Evolutionary conservation across 2,113 vertebrate genomes (phyloP).

Genomic region (Cephalopholis sonnerati): DNA sequence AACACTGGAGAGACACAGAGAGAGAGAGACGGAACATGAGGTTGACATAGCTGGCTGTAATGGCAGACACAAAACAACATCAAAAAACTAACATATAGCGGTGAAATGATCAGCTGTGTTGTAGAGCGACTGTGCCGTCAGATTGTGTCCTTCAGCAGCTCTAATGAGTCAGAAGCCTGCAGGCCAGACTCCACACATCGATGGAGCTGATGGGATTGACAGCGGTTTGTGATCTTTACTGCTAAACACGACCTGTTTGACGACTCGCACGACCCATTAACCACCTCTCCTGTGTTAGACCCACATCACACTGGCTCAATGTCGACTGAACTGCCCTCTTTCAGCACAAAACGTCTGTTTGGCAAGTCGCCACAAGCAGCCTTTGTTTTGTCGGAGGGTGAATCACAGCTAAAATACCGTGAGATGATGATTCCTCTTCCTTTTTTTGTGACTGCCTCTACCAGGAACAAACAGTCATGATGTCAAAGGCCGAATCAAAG

Average conservation of each 20-base stretch:
- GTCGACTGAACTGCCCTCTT: not conserved
- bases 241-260: constrained; percentile 6
- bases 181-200: not conserved
- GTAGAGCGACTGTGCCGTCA: too few relatives aligned
- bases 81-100: too few relatives aligned
- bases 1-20: too few relatives aligned
- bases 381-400: not conserved
- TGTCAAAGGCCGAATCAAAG: not conserved
- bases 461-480: not conserved
- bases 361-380: not conserved
- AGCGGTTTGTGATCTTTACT: not conserved
- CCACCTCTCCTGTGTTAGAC: not conserved
- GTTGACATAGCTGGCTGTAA: too few relatives aligned
- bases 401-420: constrained; percentile 5
- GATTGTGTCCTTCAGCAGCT: not conserved
- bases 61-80: too few relatives aligned
- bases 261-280: constrained; percentile 28
- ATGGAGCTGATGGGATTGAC: not conserved
- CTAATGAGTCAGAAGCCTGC: not conserved
- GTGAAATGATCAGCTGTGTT: too few relatives aligned
- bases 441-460: not conserved
- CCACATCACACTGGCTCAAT: not conserved
- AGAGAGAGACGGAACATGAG: too few relatives aligned
- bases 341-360: not conserved
- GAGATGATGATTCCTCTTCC: not conserved